These are phyloP conservation scores for Echinarachnius parma DNA, from an alignment of 53 echinoderm and acorn worm species.

Conservation along the genomic window DNA sequence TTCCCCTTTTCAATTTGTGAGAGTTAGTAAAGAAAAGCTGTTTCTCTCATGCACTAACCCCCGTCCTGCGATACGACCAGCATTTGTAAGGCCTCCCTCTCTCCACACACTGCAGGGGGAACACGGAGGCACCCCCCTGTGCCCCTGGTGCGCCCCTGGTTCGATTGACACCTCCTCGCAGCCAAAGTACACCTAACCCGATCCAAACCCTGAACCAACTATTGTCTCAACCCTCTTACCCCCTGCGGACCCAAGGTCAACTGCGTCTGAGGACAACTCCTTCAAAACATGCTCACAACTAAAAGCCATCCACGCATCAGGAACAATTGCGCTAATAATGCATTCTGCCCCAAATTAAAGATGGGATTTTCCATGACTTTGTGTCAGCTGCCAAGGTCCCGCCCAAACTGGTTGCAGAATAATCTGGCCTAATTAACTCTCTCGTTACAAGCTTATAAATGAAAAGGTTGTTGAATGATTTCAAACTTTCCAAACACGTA, in stretches of 20 bases:
- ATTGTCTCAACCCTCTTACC: no score
- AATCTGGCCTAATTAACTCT: no score
- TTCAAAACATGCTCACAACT: no score
- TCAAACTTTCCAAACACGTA: no score
- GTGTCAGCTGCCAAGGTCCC: background rate
- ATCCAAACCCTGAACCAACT: conserved; percentile 4
- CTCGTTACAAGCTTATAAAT: no score
- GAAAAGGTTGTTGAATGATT: no score
- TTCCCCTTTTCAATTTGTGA: background rate
- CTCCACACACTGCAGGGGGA: background rate
- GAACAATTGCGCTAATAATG: conserved; percentile 13
- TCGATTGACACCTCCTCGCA: conserved; percentile 20
- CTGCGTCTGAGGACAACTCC: no score
- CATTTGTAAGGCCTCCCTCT: conserved; percentile 14
- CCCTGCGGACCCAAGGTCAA: no score
- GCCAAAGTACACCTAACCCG: conserved; percentile 30
- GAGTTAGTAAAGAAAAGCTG: conserved; percentile 32
- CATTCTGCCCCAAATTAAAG: conserved; percentile 33
- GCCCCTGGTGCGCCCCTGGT: background rate
- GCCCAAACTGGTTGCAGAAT: no score
- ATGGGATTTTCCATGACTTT: conserved; percentile 22
- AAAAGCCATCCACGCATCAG: no score
- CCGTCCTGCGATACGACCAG: background rate
- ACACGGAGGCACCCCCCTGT: background rate
- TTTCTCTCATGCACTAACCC: conserved; percentile 26